Evolutionary conservation across 1,140 invertebrate species (phyloP).

Genomic region (Lepidotrigona ventralis): DNA sequence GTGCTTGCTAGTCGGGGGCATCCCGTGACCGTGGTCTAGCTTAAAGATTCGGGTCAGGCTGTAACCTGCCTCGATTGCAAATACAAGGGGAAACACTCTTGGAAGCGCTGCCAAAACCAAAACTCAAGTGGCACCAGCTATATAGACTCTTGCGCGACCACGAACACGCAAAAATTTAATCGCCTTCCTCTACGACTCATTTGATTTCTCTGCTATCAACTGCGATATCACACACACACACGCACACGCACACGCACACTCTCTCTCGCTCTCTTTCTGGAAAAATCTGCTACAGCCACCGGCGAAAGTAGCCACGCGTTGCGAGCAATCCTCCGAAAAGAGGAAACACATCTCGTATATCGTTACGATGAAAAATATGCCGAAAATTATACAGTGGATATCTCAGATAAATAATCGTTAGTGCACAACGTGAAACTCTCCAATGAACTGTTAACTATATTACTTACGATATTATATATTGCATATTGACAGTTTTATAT

Average conservation of each 20-base stretch:
- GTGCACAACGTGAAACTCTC: neutral
- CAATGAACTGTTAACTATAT: neutral
- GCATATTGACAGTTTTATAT: neutral
- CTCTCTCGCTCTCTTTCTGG: neutral
- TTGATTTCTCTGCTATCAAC: neutral
- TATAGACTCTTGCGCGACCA: constrained; percentile 44
- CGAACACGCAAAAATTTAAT: constrained; percentile 73
- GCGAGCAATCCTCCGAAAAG: neutral
- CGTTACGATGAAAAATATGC: neutral
- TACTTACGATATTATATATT: neutral
- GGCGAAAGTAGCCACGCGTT: neutral
- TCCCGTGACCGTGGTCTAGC: constrained; percentile 66
- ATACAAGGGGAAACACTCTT: constrained; percentile 74
- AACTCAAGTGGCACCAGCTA: constrained; percentile 59
- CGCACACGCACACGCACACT: too few relatives aligned
- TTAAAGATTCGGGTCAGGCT: constrained; percentile 78
- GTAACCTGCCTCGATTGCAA: constrained; percentile 76
- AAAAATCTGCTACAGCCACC: neutral
- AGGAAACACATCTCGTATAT: neutral
- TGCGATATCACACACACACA: neutral
- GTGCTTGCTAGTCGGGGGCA: constrained; percentile 68
- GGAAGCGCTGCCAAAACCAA: constrained; percentile 74
- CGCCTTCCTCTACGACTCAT: constrained; percentile 51
- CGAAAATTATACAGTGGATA: neutral
- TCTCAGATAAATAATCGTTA: neutral